Percentiles rank a stretch among this genome's conserved stretches.
Evolutionary conservation across 1,140 invertebrate genomes (phyloP).

Genomic region (Melipona quadrifasciata): DNA sequence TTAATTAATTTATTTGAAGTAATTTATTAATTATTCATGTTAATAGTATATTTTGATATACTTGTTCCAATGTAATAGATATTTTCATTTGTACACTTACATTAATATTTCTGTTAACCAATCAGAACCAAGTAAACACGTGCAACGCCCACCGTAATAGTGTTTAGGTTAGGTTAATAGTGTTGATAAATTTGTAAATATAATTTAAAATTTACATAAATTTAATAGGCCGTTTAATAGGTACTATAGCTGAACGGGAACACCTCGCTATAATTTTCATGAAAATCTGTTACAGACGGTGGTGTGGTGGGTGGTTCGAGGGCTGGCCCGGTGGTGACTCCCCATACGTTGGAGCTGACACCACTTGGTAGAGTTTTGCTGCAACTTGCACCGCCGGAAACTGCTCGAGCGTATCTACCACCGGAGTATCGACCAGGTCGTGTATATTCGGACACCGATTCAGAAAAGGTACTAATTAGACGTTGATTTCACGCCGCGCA

Average conservation of each 20-base stretch:
- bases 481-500: not conserved
- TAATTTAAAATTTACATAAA: no score
- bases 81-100: no score
- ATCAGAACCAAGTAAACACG: no score
- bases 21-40: no score
- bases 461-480: slow-evolving; percentile 80
- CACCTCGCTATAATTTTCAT: slow-evolving; percentile 14
- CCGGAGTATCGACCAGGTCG: slow-evolving; percentile 83
- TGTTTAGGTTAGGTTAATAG: no score
- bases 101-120: no score
- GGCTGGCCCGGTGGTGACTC: slow-evolving; percentile 82
- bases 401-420: slow-evolving; percentile 82
- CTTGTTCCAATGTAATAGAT: no score
- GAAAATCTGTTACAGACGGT: slow-evolving; percentile 81
- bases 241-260: not conserved
- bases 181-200: no score
- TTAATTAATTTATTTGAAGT: no score
- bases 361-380: slow-evolving; percentile 81
- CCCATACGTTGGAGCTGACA: slow-evolving; percentile 82
- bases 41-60: no score
- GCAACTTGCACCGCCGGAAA: slow-evolving; percentile 79
- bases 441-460: slow-evolving; percentile 82
- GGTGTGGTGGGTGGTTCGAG: slow-evolving; percentile 80
- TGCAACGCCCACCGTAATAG: no score
- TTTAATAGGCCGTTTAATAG: not conserved